Evolutionary conservation across 2,113 vertebrate species (phyloP).

Genomic region (Indri indri): DNA sequence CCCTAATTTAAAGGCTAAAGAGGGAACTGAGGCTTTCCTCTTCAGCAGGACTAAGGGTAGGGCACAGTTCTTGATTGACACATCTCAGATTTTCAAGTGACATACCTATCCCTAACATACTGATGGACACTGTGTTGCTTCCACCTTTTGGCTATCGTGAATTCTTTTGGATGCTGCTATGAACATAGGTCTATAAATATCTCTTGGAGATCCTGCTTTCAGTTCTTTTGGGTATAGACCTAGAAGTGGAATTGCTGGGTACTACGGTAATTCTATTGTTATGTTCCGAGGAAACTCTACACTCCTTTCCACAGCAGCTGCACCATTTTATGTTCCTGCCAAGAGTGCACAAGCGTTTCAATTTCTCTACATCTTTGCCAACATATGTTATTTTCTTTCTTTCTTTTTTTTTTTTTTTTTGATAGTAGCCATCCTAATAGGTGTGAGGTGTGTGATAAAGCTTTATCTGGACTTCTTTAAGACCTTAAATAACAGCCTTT

Average conservation of each 20-base stretch:
- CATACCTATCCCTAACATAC: background rate
- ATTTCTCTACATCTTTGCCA: background rate
- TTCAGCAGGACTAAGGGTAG: background rate
- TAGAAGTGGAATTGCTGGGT: background rate
- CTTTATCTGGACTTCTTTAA: background rate
- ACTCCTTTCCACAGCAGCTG: background rate
- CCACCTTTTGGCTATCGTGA: background rate
- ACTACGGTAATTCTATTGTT: background rate
- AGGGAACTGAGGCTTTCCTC: background rate
- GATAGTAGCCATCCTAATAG: background rate
- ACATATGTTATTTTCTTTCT: background rate
- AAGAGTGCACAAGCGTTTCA: background rate
- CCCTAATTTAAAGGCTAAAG: background rate
- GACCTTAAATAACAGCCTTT: background rate
- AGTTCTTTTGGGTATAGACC: background rate
- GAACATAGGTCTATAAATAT: background rate
- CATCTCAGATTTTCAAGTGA: background rate
- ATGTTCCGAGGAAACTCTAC: background rate
- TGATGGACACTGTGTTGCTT: background rate
- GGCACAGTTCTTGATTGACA: rapidly evolving
- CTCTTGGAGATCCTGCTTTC: background rate
- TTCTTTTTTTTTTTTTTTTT: background rate
- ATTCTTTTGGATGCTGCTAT: background rate
- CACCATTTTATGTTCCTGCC: background rate
- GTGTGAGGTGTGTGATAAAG: background rate